Base-by-base conservation (phyloP, 2,888 invertebrate species). In the Lochmaea capreae region DNA sequence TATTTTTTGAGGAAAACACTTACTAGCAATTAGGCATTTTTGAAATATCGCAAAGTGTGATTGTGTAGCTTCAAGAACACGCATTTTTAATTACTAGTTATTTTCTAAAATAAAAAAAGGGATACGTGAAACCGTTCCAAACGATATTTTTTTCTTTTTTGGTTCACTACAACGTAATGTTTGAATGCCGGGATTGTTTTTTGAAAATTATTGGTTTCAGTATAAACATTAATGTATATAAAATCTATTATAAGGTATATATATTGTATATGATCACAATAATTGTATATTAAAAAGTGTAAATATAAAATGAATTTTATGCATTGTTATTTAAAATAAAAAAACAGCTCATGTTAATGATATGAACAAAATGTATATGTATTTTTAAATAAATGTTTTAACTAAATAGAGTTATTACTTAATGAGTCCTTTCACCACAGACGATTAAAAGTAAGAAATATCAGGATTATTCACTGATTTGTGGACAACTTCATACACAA, bases 1-100 rank as follows among this genome's bases (percentile, higher is more conserved):
- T 58, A 62, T 74, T 69, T 72, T 67, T 65, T 67, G 52, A 49
- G 67, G 43, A 66, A 65, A 58, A 43, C n/a, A 65, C 65, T 68
- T 68, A 71, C 49, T 61, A 67, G 58, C 43, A 61, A 54, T 65
- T 73, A 65, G 66, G 72, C 66, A 69, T 69, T 74, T 73, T 76
- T 74, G 71, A 71, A 73, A 39, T 39, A 69, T 66, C 71, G 69
- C 67, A 75, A 67, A n/a, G 76, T 77, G 76, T 77, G 77, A 77
- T 77, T 76, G 75, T 77, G 72, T 73, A 71, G 77, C 77, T 77
- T 76, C 62, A 62, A 76, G 68, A 73, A 71, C 69, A 77, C 74
- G 76, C 77, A 77, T 75, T 77, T 76, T 73, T 54, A 42, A 33
- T 52, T 42, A n/a, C n/a, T 69, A 52, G 54, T 39, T 63, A 57